These are phyloP conservation scores for Sarcophaga rosellei DNA, from an alignment of 2,888 invertebrate species.

Conservation along the genomic window DNA sequence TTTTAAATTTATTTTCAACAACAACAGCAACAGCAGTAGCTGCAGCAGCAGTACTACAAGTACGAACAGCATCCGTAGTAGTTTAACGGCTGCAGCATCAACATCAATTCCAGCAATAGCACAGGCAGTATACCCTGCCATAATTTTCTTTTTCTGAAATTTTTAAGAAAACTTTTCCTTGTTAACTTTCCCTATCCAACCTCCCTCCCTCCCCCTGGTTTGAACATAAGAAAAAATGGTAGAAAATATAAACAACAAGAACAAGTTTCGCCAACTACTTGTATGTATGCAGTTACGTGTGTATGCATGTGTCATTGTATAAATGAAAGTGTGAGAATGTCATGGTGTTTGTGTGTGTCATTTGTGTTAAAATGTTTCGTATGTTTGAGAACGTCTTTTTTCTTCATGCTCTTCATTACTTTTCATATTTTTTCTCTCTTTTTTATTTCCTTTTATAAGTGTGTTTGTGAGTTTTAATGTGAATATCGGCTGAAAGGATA, in stretches of 20 bases:
- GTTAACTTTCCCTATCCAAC: neutral
- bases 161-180: neutral
- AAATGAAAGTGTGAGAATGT: conserved; percentile 34
- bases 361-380: conserved; percentile 9
- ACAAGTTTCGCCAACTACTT: conserved; percentile 10
- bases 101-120: conserved; percentile 3
- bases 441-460: too few species aligned
- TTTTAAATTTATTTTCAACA: conserved; percentile 50
- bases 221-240: conserved; percentile 1
- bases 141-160: neutral
- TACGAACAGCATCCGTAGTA: neutral
- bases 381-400: conserved; percentile 14
- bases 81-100: conserved; percentile 21
- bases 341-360: conserved; percentile 5
- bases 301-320: conserved; percentile 39
- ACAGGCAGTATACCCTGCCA: neutral
- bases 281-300: too few species aligned
- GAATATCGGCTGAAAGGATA: too few species aligned
- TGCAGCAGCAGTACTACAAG: neutral
- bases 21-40: conserved; percentile 25
- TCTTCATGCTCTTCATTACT: too few species aligned
- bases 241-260: conserved; percentile 10
- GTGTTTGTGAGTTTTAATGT: too few species aligned
- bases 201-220: neutral
- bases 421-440: too few species aligned